A percentile compares a stretch with the other conserved stretches of the same genome.
phyloP scores from a whole-genome alignment of 1,140 invertebrate genomes.

The Delia radicum region DNA sequence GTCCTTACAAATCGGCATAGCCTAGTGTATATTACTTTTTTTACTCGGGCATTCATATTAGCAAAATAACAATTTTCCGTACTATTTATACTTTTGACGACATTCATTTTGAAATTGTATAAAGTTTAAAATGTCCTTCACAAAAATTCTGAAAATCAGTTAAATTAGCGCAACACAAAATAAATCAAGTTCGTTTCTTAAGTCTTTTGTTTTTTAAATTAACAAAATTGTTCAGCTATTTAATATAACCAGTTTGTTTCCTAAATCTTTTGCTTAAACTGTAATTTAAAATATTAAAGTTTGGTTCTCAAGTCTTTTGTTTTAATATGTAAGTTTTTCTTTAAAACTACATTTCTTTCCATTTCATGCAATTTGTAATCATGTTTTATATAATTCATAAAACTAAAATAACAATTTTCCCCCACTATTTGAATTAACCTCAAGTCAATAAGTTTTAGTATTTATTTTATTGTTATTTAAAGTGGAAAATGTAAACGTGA shows the following conservation, averaged over 20 bases:
- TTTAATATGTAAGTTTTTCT: neutral
- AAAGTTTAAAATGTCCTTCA: no score
- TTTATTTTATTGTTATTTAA: conserved; percentile 16
- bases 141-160: no score
- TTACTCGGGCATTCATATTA: no score
- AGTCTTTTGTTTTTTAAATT: neutral
- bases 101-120: no score
- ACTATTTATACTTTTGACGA: no score
- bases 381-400: neutral
- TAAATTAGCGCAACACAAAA: no score
- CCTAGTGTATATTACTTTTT: no score
- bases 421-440: neutral
- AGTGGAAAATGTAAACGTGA: conserved; percentile 4
- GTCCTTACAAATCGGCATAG: no score
- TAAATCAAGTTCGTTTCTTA: neutral
- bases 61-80: no score
- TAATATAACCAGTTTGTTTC: neutral
- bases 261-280: neutral
- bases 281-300: no score
- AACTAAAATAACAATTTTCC: neutral
- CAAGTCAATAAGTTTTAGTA: neutral
- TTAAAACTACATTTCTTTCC: neutral
- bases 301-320: neutral
- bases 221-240: neutral
- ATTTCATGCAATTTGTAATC: neutral